phyloP scores from a whole-genome alignment of 2,888 invertebrate genomes.

The Laothoe populi region DNA sequence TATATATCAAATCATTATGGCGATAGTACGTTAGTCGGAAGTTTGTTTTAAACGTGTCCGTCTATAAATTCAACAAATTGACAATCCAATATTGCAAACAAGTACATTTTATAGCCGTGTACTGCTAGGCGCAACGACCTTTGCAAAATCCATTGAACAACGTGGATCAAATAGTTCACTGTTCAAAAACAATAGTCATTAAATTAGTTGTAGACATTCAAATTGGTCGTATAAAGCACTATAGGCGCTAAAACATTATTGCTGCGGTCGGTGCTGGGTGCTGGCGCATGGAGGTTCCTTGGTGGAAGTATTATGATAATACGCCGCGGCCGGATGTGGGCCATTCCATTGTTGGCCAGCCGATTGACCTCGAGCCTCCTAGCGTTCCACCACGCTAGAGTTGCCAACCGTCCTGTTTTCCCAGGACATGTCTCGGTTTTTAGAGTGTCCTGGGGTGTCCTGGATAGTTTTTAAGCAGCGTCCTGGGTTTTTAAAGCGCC shows the following conservation, averaged over 20 bases:
- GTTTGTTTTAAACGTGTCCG: not conserved
- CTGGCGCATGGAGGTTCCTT: slow-evolving; percentile 56
- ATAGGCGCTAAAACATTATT: slow-evolving; percentile 29
- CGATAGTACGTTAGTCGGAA: not conserved
- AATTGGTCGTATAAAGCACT: slow-evolving; percentile 33
- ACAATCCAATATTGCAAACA: slow-evolving; percentile 13
- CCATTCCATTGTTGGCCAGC: slow-evolving; percentile 79
- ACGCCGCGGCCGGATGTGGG: slow-evolving; percentile 75
- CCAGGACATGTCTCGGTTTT: too few relatives aligned
- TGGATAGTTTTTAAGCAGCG: too few relatives aligned
- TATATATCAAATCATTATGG: too few relatives aligned
- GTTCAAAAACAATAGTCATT: slow-evolving; percentile 28
- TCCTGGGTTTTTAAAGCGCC: too few relatives aligned
- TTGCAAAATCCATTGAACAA: slow-evolving; percentile 19
- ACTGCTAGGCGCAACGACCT: slow-evolving; percentile 29
- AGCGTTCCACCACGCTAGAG: slow-evolving; percentile 24
- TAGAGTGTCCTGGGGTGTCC: too few relatives aligned
- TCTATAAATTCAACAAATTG: not conserved
- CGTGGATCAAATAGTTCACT: slow-evolving; percentile 23
- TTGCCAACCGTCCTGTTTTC: too few relatives aligned
- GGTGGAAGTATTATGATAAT: slow-evolving; percentile 81
- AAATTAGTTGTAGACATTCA: slow-evolving; percentile 31
- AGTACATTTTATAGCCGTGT: slow-evolving; percentile 8
- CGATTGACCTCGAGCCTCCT: slow-evolving; percentile 76
- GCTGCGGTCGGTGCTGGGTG: slow-evolving; percentile 38